Conservation (phyloP, 2,797 vertebrate species). For the Chrysocyon brachyurus region DNA sequence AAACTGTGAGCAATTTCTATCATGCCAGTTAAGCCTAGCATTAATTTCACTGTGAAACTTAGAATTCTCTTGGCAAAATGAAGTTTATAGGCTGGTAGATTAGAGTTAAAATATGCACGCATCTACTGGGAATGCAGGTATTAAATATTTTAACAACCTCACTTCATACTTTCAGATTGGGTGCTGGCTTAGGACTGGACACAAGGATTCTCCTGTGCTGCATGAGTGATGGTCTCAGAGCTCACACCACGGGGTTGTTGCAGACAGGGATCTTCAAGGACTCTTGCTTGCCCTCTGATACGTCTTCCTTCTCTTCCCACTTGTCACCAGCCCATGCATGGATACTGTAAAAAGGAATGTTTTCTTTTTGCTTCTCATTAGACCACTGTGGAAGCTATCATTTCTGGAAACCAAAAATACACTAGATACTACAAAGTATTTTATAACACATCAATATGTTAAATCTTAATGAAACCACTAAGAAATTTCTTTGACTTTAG, state of each 20-base stretch:
- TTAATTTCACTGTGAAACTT: not conserved
- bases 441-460: not conserved
- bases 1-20: not conserved
- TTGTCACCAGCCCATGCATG: not conserved
- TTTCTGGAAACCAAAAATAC: not conserved
- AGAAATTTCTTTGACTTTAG: not conserved
- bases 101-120: not conserved
- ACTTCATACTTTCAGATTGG: not conserved
- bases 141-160: not conserved
- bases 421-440: not conserved
- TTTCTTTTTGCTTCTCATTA: not conserved
- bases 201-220: not conserved
- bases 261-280: not conserved
- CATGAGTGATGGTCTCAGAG: not conserved
- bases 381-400: not conserved
- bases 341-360: not conserved
- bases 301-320: not conserved
- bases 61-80: not conserved
- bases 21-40: not conserved
- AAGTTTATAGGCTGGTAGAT: not conserved
- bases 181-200: not conserved
- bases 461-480: not conserved
- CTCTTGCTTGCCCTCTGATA: not conserved
- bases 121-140: too few species aligned
- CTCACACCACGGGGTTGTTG: not conserved